phyloP scores from a whole-genome alignment of 2,888 invertebrate species.

The Sphecodes monilicornis region DNA sequence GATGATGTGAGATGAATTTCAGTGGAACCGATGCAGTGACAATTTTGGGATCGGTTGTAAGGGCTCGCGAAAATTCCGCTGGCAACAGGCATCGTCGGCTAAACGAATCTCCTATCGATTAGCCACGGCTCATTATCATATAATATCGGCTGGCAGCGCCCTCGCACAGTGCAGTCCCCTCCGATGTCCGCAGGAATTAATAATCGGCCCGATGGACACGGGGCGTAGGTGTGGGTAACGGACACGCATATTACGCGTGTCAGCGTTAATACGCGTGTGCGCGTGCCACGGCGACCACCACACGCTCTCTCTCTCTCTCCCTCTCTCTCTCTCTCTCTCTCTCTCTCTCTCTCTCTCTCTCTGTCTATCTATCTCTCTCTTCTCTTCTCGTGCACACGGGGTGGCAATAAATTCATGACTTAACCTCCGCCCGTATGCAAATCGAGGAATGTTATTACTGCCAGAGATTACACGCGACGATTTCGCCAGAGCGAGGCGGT shows the following conservation, averaged over 20 bases:
- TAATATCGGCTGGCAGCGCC: slow-evolving; percentile 57
- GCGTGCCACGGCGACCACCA: slow-evolving; percentile 40
- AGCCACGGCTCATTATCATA: slow-evolving; percentile 65
- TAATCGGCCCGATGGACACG: slow-evolving; percentile 61
- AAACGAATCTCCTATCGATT: slow-evolving; percentile 62
- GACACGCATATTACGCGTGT: slow-evolving; percentile 68
- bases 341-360: too few species aligned
- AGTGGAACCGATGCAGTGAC: neutral
- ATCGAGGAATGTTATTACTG: slow-evolving; percentile 80
- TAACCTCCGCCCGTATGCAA: slow-evolving; percentile 78
- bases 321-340: too few species aligned
- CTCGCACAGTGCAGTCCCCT: slow-evolving; percentile 41
- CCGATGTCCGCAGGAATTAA: slow-evolving; percentile 66
- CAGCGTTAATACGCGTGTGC: slow-evolving; percentile 60
- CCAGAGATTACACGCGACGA: slow-evolving; percentile 82
- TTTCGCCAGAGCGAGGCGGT: slow-evolving; percentile 67
- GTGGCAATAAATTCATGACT: slow-evolving; percentile 81
- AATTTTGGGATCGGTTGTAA: neutral
- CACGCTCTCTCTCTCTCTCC: neutral
- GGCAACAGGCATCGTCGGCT: slow-evolving; percentile 34
- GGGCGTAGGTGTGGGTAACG: slow-evolving; percentile 54
- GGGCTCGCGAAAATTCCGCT: slow-evolving; percentile 7
- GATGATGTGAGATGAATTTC: neutral
- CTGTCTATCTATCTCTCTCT: neutral
- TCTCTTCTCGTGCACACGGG: slow-evolving; percentile 16